Base-by-base conservation (phyloP, 2,888 invertebrate genomes). In the Teinopalpus imperialis region DNA sequence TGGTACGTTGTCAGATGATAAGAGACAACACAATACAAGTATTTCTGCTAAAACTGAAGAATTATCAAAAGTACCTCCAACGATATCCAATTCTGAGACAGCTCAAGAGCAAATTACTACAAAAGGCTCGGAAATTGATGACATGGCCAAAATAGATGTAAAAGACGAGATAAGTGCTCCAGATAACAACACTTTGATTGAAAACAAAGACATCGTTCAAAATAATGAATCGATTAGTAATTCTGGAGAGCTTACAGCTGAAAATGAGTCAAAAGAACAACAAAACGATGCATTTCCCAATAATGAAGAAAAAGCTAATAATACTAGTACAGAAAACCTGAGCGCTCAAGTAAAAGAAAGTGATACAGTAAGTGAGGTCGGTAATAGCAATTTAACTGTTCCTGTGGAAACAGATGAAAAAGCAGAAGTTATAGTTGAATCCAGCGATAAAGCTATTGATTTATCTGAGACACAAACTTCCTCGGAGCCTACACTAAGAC, bases 281-380 rank as follows among this genome's bases (percentile, higher is more conserved):
- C 77, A 56, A 24, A 27, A 14, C n/a, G 8, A 31, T 9, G 13
- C 37, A 1, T 13, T 13, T 9, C n/a, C 12, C 1, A 21, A 21
- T 26, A 10, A 8, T 6, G 6, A 14, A 9, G 14, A 21, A 35
- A 43, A 14, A n/a, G 23, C 73, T 8, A 54, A 59, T 18, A 51
- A 57, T 24, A 47, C 62, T 9, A 64, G 66, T 18, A 59, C 60
- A 36, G 66, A 69, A 49, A 76, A 56, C 72, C 83, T 23, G 76
- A 72, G 59, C 3, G 10, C 8, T 16, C 16, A 7, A n/a, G 7
- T 9, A 12, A 14, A 8, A 6, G 36, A 18, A 18, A 37, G 49
- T 8, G 35, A 39, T 39, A 12, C 21, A 26, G 35, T 42, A 12
- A 48, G 13, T 14, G 53, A 43, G 43, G 41, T 27, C 4, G 4